Evolutionary conservation across 2,797 vertebrate species (phyloP), one percentile per base, ranked within the genome.

Genomic region (Champsocephalus esox): DNA sequence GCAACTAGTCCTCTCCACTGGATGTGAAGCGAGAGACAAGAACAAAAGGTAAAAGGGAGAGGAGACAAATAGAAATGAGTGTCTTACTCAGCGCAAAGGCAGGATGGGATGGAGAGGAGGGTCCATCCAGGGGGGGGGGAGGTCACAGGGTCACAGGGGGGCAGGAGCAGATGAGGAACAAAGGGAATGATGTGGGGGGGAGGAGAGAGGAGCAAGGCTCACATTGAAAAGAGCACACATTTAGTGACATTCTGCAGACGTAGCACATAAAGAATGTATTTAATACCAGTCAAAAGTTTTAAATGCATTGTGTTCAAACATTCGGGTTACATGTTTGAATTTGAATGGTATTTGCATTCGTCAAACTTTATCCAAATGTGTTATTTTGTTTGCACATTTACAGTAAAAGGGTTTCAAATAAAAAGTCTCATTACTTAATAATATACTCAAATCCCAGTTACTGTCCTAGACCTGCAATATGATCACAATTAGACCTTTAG

Each of bases 1-100:
- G 96, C 93, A 90, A 95, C 96, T 94, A 97, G 92, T 96, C 96
- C 96, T 94, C 95, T 96, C 95, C 97, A 97, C 98, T 99, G 95
- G 79, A 92, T 55, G 90, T 87, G 87, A 96, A 92, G 96, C 71
- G 94, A 88, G 83, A 86, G 73, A 89, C 50, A 80, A 62, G 59
- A 75, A 83, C 45, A 84, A 45, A 64, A 62, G 44, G 59, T 56
- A 81, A 68, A 79, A 69, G 50, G 57, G 65, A 72, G 44, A 32
- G 24, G 78, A 66, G 48, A 70, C 69, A 81, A 64, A 73, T 62
- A 83, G 78, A 80, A 87, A 81, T 44, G 69, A 69, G 68, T 74
- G 57, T 87, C 92, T 92, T 93, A 93, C 88, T 91, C 88, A 70
- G 83, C 41, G 55, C 41, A 80, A 87, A 89, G 81, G 81, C 75